A percentile compares a stretch with the other conserved stretches of the same genome.
Conservation (phyloP, 2,113 vertebrate species). For the Indri indri region DNA sequence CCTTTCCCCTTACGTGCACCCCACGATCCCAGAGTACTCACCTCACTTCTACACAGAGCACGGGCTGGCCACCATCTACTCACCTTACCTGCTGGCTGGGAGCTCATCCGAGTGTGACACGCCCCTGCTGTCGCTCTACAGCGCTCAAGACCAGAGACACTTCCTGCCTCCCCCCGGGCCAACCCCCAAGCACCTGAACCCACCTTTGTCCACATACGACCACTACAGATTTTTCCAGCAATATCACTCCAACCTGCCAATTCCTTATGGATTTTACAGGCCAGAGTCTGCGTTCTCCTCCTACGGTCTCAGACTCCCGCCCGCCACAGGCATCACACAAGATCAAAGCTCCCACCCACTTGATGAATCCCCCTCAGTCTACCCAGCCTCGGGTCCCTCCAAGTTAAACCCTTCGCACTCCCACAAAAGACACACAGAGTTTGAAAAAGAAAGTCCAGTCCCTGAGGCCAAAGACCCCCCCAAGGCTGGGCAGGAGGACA, state of each 20-base stretch:
- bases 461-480: slow-evolving; percentile 77
- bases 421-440: slow-evolving; percentile 78
- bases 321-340: slow-evolving; percentile 82
- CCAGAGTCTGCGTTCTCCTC: slow-evolving; percentile 84
- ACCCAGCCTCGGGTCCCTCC: slow-evolving; percentile 83
- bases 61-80: slow-evolving; percentile 85
- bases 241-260: slow-evolving; percentile 84
- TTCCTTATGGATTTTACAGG: slow-evolving; percentile 90
- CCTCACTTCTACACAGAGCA: slow-evolving; percentile 89
- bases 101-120: slow-evolving; percentile 81
- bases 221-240: slow-evolving; percentile 90
- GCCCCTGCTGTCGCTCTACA: slow-evolving; percentile 83
- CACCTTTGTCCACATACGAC: slow-evolving; percentile 83
- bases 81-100: slow-evolving; percentile 87
- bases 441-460: slow-evolving; percentile 80
- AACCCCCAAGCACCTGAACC: slow-evolving; percentile 82
- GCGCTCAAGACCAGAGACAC: slow-evolving; percentile 89
- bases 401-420: slow-evolving; percentile 78
- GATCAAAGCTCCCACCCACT: slow-evolving; percentile 83
- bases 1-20: slow-evolving; percentile 85
- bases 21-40: slow-evolving; percentile 88
- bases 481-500: slow-evolving; percentile 84
- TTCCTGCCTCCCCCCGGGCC: slow-evolving; percentile 88
- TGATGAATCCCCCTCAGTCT: slow-evolving; percentile 83
- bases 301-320: slow-evolving; percentile 81